Evolutionary conservation across 1,140 invertebrate species (phyloP).

Genomic region (Heliconius congener): DNA sequence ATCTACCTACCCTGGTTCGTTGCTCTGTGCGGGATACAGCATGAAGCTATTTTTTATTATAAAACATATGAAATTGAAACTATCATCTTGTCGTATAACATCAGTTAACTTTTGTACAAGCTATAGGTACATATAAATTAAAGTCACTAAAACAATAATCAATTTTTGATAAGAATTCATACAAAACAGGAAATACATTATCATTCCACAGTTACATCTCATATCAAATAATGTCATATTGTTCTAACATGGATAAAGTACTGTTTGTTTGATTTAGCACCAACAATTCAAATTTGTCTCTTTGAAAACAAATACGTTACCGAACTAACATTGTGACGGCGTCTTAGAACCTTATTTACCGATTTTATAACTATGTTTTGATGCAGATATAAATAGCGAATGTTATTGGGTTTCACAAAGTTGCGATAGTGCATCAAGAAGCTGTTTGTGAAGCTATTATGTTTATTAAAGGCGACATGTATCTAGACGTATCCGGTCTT

Average conservation of each 20-base stretch:
- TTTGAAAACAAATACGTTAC: neutral
- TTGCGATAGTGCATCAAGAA: constrained; percentile 1
- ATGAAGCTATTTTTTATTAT: too few relatives aligned
- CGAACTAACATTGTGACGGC: neutral
- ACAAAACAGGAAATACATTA: constrained; percentile 39
- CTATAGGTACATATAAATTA: neutral
- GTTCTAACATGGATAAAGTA: constrained; percentile 23
- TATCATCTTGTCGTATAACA: neutral
- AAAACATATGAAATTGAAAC: neutral
- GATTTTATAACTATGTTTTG: neutral
- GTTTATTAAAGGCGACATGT: constrained; percentile 4
- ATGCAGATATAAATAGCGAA: neutral
- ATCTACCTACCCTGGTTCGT: too few relatives aligned
- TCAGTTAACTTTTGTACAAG: neutral
- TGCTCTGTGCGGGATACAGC: too few relatives aligned
- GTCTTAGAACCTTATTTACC: neutral
- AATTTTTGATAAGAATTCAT: constrained; percentile 12
- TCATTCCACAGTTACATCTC: constrained; percentile 33
- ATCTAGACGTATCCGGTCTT: neutral
- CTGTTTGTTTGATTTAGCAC: constrained; percentile 17
- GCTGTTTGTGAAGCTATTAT: constrained; percentile 12
- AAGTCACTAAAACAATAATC: neutral
- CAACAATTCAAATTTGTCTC: constrained; percentile 14
- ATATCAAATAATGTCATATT: constrained; percentile 27
- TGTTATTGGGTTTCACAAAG: neutral